phyloP scores from a whole-genome alignment of 2,113 vertebrate genomes.

The Cettia cetti region DNA sequence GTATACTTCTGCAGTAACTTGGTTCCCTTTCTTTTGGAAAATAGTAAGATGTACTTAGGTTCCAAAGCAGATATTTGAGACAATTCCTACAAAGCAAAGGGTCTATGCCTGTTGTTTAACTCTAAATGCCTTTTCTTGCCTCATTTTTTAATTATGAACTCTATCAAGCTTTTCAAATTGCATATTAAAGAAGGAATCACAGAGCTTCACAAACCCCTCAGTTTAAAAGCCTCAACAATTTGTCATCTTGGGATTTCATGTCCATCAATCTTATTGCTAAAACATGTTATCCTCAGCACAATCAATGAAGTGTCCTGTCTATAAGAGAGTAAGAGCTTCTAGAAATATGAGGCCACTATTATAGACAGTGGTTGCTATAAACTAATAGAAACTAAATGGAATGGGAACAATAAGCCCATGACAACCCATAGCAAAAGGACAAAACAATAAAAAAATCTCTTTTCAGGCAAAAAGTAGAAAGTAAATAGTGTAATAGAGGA shows the following conservation, averaged over 20 bases:
- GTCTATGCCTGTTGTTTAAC: neutral
- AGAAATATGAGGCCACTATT: neutral
- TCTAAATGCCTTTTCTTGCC: neutral
- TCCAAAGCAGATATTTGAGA: neutral
- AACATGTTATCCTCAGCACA: conserved; percentile 23
- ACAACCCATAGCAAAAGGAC: neutral
- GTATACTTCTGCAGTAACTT: neutral
- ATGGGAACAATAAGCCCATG: neutral
- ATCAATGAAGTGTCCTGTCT: conserved; percentile 47
- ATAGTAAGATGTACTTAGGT: neutral
- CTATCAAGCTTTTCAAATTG: neutral
- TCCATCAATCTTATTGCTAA: conserved; percentile 10
- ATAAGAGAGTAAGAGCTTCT: conserved; percentile 14
- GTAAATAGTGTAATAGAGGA: neutral
- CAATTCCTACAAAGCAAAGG: neutral
- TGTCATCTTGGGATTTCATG: neutral
- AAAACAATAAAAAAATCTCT: neutral
- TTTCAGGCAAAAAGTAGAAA: neutral
- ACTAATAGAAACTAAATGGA: conserved; percentile 2
- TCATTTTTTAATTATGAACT: neutral
- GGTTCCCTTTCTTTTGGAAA: neutral
- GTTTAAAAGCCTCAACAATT: neutral
- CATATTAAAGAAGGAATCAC: neutral
- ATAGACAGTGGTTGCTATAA: conserved; percentile 4
- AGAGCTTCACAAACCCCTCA: neutral